Conservation (phyloP, 1,140 invertebrate genomes). For the Calephelis nemesis region DNA sequence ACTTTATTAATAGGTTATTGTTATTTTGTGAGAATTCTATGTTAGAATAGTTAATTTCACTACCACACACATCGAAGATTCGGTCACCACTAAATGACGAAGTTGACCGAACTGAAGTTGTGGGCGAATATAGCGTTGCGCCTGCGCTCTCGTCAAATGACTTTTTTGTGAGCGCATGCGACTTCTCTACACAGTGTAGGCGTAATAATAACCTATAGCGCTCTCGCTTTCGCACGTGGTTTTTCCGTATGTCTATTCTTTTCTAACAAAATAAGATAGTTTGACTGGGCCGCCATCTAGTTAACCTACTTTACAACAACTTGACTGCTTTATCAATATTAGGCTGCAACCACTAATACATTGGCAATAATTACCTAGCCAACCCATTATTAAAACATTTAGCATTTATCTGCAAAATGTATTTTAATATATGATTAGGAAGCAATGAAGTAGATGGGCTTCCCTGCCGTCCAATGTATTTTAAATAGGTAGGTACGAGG, state of each 20-base stretch:
- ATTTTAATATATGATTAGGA: too few species aligned
- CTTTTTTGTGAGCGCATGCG: constrained; percentile 76
- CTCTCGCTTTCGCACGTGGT: constrained; percentile 46
- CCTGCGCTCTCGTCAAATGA: constrained; percentile 69
- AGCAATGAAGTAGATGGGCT: too few species aligned
- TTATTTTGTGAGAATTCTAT: constrained; percentile 73
- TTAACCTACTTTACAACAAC: constrained; percentile 53
- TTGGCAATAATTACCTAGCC: background rate
- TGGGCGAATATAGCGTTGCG: constrained; percentile 75
- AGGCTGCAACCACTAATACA: background rate
- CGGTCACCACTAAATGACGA: constrained; percentile 77
- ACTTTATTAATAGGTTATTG: constrained; percentile 74
- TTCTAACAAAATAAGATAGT: constrained; percentile 38
- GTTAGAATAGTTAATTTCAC: constrained; percentile 79
- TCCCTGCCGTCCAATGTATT: too few species aligned
- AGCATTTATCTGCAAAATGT: too few species aligned
- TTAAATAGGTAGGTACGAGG: too few species aligned
- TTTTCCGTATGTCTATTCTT: constrained; percentile 30
- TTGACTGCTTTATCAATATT: constrained; percentile 26
- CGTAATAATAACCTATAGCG: constrained; percentile 64
- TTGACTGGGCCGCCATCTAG: constrained; percentile 63
- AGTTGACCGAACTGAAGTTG: constrained; percentile 77
- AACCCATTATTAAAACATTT: too few species aligned
- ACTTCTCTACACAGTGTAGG: constrained; percentile 67
- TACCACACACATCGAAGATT: constrained; percentile 77